A percentile compares a stretch with the other conserved stretches of the same genome.
Evolutionary conservation across 2,113 vertebrate species (phyloP).

Genomic region (Mustelus asterias): DNA sequence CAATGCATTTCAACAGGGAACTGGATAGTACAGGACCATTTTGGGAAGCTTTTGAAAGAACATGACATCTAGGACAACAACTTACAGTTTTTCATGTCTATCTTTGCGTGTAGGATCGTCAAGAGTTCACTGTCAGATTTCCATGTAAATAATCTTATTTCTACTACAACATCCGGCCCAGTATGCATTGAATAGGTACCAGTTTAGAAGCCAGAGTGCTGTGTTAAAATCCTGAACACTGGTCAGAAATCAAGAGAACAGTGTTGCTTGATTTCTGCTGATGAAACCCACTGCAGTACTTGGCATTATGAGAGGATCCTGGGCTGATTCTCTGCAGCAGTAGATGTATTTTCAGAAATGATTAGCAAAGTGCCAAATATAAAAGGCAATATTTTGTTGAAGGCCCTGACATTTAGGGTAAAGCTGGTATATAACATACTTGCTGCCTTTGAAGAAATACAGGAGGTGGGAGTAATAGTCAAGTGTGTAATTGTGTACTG

Average conservation of each 20-base stretch:
- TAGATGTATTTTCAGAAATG: conserved; percentile 19
- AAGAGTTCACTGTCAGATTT: too few species aligned
- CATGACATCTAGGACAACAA: too few species aligned
- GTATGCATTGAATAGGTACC: not conserved
- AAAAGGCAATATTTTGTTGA: not conserved
- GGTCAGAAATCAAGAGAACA: not conserved
- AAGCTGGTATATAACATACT: not conserved
- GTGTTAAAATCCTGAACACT: not conserved
- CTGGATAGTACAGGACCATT: too few species aligned
- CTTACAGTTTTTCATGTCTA: too few species aligned
- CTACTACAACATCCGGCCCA: not conserved
- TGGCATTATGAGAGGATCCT: not conserved
- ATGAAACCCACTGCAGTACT: not conserved
- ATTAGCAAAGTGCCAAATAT: not conserved
- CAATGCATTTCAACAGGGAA: too few species aligned
- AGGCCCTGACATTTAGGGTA: not conserved
- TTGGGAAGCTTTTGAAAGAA: too few species aligned
- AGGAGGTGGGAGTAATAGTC: not conserved
- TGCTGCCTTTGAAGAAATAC: not conserved
- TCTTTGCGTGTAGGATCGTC: too few species aligned
- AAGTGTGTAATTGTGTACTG: not conserved
- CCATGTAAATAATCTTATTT: too few species aligned
- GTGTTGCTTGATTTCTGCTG: conserved; percentile 16
- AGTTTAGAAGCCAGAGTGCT: not conserved
- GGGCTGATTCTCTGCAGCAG: conserved; percentile 25